These are phyloP conservation scores for Neoaliturus tenellus DNA, from an alignment of 2,888 invertebrate genomes.

Conservation along the genomic window DNA sequence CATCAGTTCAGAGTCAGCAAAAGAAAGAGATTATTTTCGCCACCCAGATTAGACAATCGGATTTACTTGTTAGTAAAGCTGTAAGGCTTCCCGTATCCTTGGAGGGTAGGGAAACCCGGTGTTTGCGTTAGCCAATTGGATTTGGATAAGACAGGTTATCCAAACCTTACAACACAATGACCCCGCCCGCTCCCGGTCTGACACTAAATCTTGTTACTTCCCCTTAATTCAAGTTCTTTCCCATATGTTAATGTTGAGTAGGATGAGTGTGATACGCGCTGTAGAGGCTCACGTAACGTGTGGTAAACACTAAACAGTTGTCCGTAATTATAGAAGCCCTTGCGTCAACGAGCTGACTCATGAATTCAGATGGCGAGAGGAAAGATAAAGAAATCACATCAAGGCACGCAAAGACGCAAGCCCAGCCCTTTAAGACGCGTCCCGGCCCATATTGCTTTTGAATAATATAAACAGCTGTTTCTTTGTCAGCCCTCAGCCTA, in stretches of 20 bases:
- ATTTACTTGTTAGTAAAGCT: slow-evolving; percentile 37
- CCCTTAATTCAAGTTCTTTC: too few species aligned
- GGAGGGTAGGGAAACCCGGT: slow-evolving; percentile 47
- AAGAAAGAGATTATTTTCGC: neutral
- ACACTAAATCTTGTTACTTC: too few species aligned
- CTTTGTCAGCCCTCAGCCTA: slow-evolving; percentile 25
- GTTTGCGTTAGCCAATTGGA: slow-evolving; percentile 47
- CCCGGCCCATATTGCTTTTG: slow-evolving; percentile 42
- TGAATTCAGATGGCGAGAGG: slow-evolving; percentile 30
- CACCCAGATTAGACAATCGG: slow-evolving; percentile 40
- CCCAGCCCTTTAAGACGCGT: slow-evolving; percentile 15
- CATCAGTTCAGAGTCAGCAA: neutral
- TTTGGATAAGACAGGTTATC: slow-evolving; percentile 43
- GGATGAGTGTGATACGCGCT: too few species aligned
- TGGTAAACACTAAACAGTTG: too few species aligned
- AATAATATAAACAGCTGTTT: slow-evolving; percentile 52
- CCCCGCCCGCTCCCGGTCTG: neutral
- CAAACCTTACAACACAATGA: slow-evolving; percentile 31
- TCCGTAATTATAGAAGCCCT: neutral
- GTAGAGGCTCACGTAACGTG: too few species aligned
- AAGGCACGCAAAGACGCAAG: slow-evolving; percentile 42
- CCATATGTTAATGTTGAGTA: too few species aligned
- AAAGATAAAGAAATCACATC: slow-evolving; percentile 43
- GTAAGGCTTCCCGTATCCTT: slow-evolving; percentile 49
- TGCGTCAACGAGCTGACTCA: slow-evolving; percentile 22